Evolutionary conservation across 2,113 vertebrate genomes (phyloP).

Genomic region (Pagrus major): DNA sequence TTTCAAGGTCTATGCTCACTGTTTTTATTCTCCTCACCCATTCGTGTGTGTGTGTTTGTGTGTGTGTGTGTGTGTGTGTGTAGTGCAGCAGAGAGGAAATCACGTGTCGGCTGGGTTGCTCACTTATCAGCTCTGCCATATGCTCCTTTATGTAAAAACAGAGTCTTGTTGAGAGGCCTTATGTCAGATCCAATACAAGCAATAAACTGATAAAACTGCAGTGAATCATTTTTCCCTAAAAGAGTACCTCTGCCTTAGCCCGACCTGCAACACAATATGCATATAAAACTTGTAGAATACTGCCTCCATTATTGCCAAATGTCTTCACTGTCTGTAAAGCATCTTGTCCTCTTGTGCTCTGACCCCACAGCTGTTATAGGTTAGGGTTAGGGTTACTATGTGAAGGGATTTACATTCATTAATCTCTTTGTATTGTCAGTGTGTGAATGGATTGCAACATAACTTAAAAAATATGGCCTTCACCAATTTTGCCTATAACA

Average conservation of each 20-base stretch:
- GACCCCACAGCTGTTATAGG: conserved; percentile 4
- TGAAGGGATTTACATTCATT: too few species aligned
- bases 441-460: too few species aligned
- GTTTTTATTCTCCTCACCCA: background rate
- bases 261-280: background rate
- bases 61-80: conserved; percentile 16
- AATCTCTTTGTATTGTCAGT: too few species aligned
- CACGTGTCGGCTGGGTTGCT: conserved; percentile 34
- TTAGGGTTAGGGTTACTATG: too few species aligned
- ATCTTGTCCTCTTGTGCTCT: background rate
- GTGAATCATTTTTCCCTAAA: background rate
- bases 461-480: too few species aligned
- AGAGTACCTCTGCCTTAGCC: background rate
- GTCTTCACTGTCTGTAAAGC: background rate
- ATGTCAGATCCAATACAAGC: conserved; percentile 36
- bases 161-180: conserved; percentile 65
- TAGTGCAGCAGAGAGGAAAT: conserved; percentile 30
- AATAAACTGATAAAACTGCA: background rate
- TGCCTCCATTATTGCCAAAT: background rate
- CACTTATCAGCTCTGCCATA: conserved; percentile 64
- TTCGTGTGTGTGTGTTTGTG: conserved; percentile 10
- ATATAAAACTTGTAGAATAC: background rate
- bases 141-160: conserved; percentile 60
- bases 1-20: conserved; percentile 13
- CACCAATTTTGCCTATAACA: too few species aligned